Base-by-base conservation (phyloP, 2,888 invertebrate genomes). In the Thymelicus lineola region DNA sequence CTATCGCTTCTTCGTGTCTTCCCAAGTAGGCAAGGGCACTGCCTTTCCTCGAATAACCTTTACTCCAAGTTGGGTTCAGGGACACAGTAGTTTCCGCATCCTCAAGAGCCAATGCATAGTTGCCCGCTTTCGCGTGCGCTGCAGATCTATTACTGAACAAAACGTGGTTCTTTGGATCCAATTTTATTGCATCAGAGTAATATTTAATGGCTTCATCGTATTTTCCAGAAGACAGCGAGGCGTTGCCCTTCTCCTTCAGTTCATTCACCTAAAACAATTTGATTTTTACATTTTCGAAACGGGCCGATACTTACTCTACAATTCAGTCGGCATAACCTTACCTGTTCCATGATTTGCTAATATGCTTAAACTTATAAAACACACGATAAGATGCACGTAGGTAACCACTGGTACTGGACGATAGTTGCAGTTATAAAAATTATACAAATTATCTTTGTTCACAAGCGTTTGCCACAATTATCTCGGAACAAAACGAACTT, bases 101-200 rank as follows among this genome's bases (percentile, higher is more conserved):
- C 75, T 95, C 94, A 38, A 98, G 88, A 0, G 98, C 97, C 72
- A 96, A 94, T 1, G 90, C 85, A 81, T 96, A 98, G 74, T 97
- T 95, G 35, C 95, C 96, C 59, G 96, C 95, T 90, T 98, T 98
- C 1, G 97, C 97, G 82, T 97, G 96, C 7, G 98, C 98, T 7
- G 98, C 98, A 0, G 98, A 98, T 68, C 98, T 95, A 89, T 98
- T 98, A 79, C 98, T 98, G 82, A 95, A 98, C 35, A 98, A 94
- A 82, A 98, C 98, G 94, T 98, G 97, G 93, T 98, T 98, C 48
- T 94, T 95, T 0, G 94, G 93, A 84, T 98, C 98, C 72, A 98
- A 86, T 14, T 93, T 90, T 74, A 98, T 97, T 6, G 97, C 98
- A 80, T 97, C 95, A 3, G 97, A 95, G 83, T 98, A 98, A 78